Base-by-base conservation (phyloP, 2,888 invertebrate species). In the Ormia ochracea region DNA sequence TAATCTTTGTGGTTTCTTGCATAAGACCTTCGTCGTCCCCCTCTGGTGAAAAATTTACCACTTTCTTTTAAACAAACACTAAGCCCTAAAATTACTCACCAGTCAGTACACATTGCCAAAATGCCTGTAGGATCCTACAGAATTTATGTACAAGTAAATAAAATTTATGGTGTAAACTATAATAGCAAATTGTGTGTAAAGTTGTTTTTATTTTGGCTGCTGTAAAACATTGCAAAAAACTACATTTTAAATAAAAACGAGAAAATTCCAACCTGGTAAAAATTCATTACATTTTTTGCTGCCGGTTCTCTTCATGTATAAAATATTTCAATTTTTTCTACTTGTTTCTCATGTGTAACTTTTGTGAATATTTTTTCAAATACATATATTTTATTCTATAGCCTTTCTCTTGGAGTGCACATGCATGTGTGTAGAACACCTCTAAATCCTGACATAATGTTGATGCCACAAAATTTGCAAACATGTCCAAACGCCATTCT, bases 111-210 rank as follows among this genome's bases (percentile, higher is more conserved):
- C 48, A 21, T 45, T 26, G 7, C 26, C 12, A 19, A 50, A 56
- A 48, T 52, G 36, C 48, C 70, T 43, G 38, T 9, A 65, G 74
- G 21, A 70, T 59, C 43, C 19, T 21, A 31, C 31, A 43, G 50
- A 81, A 72, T 72, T 58, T 78, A 70, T 81, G 59, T 74, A 26
- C 77, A 61, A 61, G 50, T 52, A 66, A 70, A 70, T 72, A 58
- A 56, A 75, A 81, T 81, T 81, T 72, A 72, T 72, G 56, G 52
- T 66, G 38, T 78, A 72, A 72, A 81, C 69, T 70, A 41, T 78
- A 77, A 74, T 31, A 58, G 72, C 63, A 75, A 74, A 81, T 66
- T 78, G 65, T 78, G 54, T 68, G 59, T 26, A 10, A 63, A 36
- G 36, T 38, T 48, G 58, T 70, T 70, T 5, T 48, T 59, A 9